These are phyloP conservation scores for Todiramphus chloris DNA, from an alignment of 2,113 vertebrate species.

Conservation along the genomic window DNA sequence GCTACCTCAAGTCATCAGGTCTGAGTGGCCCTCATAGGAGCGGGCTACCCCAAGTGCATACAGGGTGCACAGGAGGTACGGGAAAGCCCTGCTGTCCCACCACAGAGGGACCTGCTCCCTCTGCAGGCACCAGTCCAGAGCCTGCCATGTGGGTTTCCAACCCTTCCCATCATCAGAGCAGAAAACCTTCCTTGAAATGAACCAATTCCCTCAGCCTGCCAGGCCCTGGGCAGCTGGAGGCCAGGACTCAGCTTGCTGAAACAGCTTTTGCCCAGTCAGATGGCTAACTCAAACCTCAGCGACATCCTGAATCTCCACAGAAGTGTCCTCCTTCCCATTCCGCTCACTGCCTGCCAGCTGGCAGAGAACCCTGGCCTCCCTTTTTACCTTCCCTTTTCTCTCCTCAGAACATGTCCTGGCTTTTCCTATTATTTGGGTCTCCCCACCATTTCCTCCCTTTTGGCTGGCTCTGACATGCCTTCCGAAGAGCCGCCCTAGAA, in stretches of 20 bases:
- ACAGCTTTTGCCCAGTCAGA: neutral
- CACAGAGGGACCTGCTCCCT: neutral
- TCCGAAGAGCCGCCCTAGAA: neutral
- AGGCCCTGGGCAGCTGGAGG: neutral
- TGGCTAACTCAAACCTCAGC: neutral
- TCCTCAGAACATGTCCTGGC: neutral
- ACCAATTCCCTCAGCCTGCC: neutral
- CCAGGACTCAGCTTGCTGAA: neutral
- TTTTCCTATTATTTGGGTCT: neutral
- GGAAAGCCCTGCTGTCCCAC: neutral
- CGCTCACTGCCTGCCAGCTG: neutral
- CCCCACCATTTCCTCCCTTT: neutral
- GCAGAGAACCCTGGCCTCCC: neutral
- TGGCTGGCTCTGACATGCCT: neutral
- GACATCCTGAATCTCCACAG: neutral
- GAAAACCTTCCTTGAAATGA: neutral
- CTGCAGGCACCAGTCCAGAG: neutral
- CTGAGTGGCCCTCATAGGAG: neutral
- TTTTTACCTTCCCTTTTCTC: neutral
- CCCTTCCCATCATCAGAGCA: neutral
- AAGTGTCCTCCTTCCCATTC: neutral
- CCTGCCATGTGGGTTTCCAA: fast-evolving
- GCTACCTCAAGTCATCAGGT: neutral
- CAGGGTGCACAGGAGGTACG: neutral
- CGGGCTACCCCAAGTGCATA: neutral